A percentile compares a stretch with the other conserved stretches of the same genome.
Conservation (phyloP, 2,888 invertebrate genomes). For the Metacarcinus magister region DNA sequence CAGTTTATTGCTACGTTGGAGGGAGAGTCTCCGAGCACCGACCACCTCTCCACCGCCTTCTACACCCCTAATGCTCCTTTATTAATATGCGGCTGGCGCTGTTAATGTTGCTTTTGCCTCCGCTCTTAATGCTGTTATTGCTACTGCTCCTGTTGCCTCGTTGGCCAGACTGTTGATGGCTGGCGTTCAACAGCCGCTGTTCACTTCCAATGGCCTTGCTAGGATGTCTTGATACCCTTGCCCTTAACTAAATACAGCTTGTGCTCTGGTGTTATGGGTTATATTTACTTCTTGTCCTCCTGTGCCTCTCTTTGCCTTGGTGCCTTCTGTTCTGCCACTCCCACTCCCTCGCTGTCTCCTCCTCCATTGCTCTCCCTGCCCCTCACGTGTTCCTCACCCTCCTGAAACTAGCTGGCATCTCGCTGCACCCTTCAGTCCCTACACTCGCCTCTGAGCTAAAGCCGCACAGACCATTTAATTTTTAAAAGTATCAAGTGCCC, state of each 20-base stretch:
- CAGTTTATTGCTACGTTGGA: constrained; percentile 75
- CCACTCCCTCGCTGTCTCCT: not conserved
- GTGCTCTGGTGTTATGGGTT: not conserved
- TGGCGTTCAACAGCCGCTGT: not conserved
- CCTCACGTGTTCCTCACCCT: constrained; percentile 9
- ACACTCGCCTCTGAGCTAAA: not conserved
- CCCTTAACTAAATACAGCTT: not conserved
- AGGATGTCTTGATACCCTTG: not conserved
- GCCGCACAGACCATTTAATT: constrained; percentile 53
- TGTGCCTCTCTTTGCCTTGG: not conserved
- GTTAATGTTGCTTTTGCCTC: constrained; percentile 28
- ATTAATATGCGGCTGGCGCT: constrained; percentile 55
- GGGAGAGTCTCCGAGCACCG: not conserved
- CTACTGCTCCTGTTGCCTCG: constrained; percentile 30
- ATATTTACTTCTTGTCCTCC: not conserved
- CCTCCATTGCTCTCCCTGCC: not conserved
- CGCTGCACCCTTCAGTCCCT: not conserved
- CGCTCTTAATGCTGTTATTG: not conserved
- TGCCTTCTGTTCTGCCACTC: not conserved
- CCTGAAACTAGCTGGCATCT: not conserved
- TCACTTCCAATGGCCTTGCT: not conserved
- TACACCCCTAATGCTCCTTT: constrained; percentile 46
- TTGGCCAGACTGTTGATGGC: not conserved
- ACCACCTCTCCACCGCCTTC: not conserved
- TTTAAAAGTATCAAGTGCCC: constrained; percentile 59